Conservation (phyloP, 2,888 invertebrate genomes). For the Neoscelio sp. region DNA sequence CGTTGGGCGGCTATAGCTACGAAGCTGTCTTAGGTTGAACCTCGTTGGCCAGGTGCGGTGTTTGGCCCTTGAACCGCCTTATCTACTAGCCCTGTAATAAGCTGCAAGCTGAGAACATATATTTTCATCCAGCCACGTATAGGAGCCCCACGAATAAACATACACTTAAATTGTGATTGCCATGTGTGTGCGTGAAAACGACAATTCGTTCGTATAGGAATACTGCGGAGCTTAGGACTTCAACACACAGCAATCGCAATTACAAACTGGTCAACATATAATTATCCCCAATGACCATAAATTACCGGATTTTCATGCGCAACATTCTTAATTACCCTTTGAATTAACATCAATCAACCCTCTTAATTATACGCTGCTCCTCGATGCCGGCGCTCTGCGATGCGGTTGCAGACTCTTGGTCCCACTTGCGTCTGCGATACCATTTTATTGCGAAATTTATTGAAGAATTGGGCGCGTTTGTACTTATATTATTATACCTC, state of each 20-base stretch:
- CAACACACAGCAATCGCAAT: conserved; percentile 79
- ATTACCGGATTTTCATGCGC: conserved; percentile 83
- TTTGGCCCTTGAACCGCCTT: conserved; percentile 79
- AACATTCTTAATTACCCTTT: conserved; percentile 83
- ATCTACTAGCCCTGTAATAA: conserved; percentile 82
- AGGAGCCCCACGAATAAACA: conserved; percentile 70
- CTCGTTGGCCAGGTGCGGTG: conserved; percentile 76
- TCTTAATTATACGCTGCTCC: conserved; percentile 81
- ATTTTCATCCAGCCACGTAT: conserved; percentile 74
- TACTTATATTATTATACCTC: conserved; percentile 52
- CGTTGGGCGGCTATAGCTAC: too few relatives aligned
- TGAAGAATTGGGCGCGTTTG: conserved; percentile 54
- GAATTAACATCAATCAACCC: conserved; percentile 83
- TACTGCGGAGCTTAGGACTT: conserved; percentile 59
- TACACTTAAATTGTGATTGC: conserved; percentile 57
- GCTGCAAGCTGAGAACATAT: conserved; percentile 80
- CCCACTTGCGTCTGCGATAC: conserved; percentile 47
- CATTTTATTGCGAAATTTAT: conserved; percentile 65
- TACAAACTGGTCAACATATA: conserved; percentile 83
- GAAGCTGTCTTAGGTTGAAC: conserved; percentile 59
- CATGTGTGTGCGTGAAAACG: conserved; percentile 58
- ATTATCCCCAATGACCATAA: conserved; percentile 83
- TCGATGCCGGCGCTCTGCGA: conserved; percentile 71
- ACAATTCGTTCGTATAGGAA: conserved; percentile 68
- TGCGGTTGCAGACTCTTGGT: conserved; percentile 68